A percentile compares a stretch with the other conserved stretches of the same genome.
Conservation (phyloP, 2,888 invertebrate genomes). For the Tolmerus cingulatus region DNA sequence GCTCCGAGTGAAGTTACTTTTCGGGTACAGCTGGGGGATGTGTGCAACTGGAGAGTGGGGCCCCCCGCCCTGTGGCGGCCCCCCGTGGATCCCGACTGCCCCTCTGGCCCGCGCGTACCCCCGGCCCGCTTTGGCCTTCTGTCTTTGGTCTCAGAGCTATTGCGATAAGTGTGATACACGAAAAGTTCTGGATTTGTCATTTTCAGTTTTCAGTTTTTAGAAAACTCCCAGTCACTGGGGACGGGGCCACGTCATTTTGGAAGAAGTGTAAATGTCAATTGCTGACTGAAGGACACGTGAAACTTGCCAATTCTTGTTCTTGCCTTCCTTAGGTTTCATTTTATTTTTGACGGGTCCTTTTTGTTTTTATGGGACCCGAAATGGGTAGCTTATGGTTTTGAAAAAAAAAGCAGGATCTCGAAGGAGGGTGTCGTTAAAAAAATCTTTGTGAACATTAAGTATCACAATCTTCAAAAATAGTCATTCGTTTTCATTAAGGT, state of each 20-base stretch:
- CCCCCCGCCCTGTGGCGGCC: not conserved
- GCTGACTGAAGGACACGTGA: slow-evolving; percentile 18
- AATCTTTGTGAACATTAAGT: not conserved
- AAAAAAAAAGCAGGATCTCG: not conserved
- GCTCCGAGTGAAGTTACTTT: slow-evolving; percentile 38
- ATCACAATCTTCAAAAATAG: not conserved
- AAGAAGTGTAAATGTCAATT: slow-evolving; percentile 27
- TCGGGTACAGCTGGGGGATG: not conserved
- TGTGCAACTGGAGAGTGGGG: not conserved
- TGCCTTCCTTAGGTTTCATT: not conserved
- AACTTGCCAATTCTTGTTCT: not conserved
- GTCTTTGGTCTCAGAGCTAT: slow-evolving; percentile 16
- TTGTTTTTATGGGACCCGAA: not conserved
- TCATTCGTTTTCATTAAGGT: not conserved
- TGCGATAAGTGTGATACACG: slow-evolving; percentile 39
- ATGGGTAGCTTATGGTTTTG: not conserved
- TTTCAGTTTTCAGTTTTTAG: slow-evolving; percentile 38
- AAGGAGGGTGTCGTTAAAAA: not conserved
- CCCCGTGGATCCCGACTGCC: not conserved
- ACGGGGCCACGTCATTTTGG: slow-evolving; percentile 2
- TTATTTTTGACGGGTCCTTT: not conserved
- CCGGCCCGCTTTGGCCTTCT: not conserved
- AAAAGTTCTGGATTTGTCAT: slow-evolving; percentile 39
- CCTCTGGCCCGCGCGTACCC: not conserved
- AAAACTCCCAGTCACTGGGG: slow-evolving; percentile 11